Conservation (phyloP, 2,888 invertebrate species). For the Entomobrya multifasciata region DNA sequence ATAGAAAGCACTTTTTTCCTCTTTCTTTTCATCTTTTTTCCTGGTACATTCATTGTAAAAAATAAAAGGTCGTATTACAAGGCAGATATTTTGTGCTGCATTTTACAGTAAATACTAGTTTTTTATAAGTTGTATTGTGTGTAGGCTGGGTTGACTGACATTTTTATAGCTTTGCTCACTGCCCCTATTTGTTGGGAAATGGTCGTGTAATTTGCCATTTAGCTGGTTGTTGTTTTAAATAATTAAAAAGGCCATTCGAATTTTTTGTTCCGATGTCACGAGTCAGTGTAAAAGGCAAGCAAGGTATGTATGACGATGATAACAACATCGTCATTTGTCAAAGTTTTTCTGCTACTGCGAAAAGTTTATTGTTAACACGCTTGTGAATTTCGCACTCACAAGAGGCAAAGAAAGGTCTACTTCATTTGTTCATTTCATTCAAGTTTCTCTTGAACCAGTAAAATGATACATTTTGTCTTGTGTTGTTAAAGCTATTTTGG, state of each 20-base stretch:
- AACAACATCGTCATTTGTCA: not conserved
- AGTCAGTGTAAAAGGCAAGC: not conserved
- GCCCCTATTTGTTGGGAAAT: conserved; percentile 3
- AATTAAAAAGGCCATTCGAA: conserved; percentile 1
- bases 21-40: too few relatives aligned
- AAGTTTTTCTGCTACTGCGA: not conserved
- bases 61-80: too few relatives aligned
- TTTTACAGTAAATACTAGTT: not conserved
- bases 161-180: not conserved
- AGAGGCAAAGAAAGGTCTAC: not conserved
- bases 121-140: not conserved
- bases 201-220: conserved; percentile 26
- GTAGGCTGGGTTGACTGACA: conserved; percentile 13
- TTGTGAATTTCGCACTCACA: not conserved
- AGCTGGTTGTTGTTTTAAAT: not conserved
- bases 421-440: not conserved
- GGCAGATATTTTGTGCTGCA: too few relatives aligned
- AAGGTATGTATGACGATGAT: not conserved
- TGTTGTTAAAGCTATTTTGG: not conserved
- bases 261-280: not conserved
- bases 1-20: too few relatives aligned
- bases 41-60: too few relatives aligned
- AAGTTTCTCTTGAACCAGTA: not conserved
- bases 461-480: too few relatives aligned
- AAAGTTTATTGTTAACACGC: not conserved